These are phyloP conservation scores for Drosophila anomelani DNA, from an alignment of 2,888 invertebrate genomes.

Conservation along the genomic window DNA sequence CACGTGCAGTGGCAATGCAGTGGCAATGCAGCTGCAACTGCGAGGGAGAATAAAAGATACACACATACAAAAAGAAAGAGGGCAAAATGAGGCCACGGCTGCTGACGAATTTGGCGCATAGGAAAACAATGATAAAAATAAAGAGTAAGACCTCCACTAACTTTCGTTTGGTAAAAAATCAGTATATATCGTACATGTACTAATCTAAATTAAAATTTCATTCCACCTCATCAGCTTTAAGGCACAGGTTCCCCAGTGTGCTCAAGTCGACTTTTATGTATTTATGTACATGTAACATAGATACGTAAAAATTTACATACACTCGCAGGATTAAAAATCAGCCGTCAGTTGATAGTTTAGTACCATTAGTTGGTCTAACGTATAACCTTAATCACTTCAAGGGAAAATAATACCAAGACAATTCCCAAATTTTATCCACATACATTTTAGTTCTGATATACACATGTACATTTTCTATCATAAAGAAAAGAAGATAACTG, in stretches of 20 bases:
- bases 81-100: slow-evolving; percentile 70
- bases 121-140: slow-evolving; percentile 22
- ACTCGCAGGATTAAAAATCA: background rate
- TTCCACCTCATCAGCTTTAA: background rate
- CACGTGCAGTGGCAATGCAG: slow-evolving; percentile 22
- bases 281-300: background rate
- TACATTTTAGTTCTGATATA: too few species aligned
- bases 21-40: slow-evolving; percentile 25
- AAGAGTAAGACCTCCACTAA: slow-evolving; percentile 30
- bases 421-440: too few species aligned
- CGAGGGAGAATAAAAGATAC: slow-evolving; percentile 13
- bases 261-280: background rate
- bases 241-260: background rate
- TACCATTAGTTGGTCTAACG: background rate
- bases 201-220: too few species aligned
- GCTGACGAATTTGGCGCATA: slow-evolving; percentile 65
- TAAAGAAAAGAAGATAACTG: too few species aligned
- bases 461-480: too few species aligned
- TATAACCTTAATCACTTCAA: background rate
- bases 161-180: slow-evolving; percentile 59
- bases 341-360: background rate
- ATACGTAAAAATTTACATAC: background rate
- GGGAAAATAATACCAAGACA: too few species aligned
- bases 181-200: slow-evolving; percentile 1
- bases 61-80: slow-evolving; percentile 2